phyloP scores from a whole-genome alignment of 2,888 invertebrate species.

The Eremobia ochroleuca region DNA sequence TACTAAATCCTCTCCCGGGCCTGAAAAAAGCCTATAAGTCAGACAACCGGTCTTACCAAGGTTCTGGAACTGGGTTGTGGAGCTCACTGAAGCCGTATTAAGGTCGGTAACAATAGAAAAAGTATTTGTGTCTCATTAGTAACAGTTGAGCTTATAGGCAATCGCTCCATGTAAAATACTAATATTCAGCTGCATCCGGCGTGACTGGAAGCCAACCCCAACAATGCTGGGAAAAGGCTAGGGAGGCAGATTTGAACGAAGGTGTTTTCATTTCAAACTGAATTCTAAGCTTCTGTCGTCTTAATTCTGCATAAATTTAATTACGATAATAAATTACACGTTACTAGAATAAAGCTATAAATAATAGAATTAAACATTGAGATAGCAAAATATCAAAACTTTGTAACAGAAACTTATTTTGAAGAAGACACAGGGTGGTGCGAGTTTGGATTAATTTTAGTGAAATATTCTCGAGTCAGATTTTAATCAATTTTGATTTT shows the following conservation, averaged over 20 bases:
- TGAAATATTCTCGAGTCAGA: constrained; percentile 17
- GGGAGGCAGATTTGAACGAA: not conserved
- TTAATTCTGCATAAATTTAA: constrained; percentile 29
- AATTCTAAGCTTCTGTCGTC: not conserved
- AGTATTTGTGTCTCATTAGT: too few relatives aligned
- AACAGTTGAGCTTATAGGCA: too few relatives aligned
- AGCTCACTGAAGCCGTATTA: too few relatives aligned
- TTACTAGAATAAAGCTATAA: constrained; percentile 25
- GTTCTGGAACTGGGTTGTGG: too few relatives aligned
- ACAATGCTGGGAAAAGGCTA: not conserved
- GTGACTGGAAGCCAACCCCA: not conserved
- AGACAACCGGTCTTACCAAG: too few relatives aligned
- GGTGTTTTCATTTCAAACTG: not conserved
- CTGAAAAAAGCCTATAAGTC: too few relatives aligned
- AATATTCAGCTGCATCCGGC: too few relatives aligned
- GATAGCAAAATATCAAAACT: constrained; percentile 44
- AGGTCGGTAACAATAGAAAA: too few relatives aligned
- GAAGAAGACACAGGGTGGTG: constrained; percentile 37
- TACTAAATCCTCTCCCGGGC: too few relatives aligned
- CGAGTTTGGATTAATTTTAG: constrained; percentile 22
- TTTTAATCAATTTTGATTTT: constrained; percentile 4
- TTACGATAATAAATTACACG: constrained; percentile 33
- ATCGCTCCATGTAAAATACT: too few relatives aligned
- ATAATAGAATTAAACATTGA: constrained; percentile 42
- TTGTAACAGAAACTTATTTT: constrained; percentile 15